Percentiles rank a stretch among this genome's conserved stretches.
These are phyloP conservation scores for Catostomus latipinnis DNA, from an alignment of 2,797 vertebrate genomes.

Conservation along the genomic window DNA sequence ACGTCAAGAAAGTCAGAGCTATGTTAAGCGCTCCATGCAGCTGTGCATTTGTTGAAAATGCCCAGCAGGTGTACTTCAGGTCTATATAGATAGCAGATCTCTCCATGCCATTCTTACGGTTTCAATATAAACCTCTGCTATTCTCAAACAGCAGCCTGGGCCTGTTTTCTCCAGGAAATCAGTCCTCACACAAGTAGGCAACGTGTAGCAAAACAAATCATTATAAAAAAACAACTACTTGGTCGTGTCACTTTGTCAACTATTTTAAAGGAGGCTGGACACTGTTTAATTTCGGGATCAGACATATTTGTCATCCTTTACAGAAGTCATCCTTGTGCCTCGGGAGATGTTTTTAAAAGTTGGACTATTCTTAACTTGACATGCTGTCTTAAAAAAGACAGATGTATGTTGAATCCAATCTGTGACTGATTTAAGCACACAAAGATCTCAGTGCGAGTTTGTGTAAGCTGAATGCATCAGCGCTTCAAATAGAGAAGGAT, in stretches of 20 bases:
- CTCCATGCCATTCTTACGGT: background rate
- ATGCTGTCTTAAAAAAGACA: no score
- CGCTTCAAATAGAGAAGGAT: conserved; percentile 41
- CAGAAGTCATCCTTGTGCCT: no score
- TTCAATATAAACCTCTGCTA: conserved; percentile 30
- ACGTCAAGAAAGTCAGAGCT: background rate
- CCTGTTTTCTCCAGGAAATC: conserved; percentile 8
- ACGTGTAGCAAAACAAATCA: background rate
- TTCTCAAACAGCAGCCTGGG: background rate
- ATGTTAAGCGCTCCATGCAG: conserved; percentile 19
- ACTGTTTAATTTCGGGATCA: no score
- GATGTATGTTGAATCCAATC: no score
- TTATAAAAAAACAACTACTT: no score
- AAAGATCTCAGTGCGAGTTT: background rate
- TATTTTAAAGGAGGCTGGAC: no score
- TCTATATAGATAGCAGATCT: conserved; percentile 3
- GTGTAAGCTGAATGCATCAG: conserved; percentile 64
- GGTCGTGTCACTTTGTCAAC: no score
- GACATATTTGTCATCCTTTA: no score
- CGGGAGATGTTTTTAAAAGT: no score
- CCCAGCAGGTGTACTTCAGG: conserved; percentile 49
- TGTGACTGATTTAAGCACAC: background rate
- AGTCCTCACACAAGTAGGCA: background rate
- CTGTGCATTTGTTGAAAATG: conserved; percentile 40
- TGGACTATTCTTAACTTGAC: no score